Base-by-base conservation (phyloP, 2,113 vertebrate species). In the Morone chrysops region DNA sequence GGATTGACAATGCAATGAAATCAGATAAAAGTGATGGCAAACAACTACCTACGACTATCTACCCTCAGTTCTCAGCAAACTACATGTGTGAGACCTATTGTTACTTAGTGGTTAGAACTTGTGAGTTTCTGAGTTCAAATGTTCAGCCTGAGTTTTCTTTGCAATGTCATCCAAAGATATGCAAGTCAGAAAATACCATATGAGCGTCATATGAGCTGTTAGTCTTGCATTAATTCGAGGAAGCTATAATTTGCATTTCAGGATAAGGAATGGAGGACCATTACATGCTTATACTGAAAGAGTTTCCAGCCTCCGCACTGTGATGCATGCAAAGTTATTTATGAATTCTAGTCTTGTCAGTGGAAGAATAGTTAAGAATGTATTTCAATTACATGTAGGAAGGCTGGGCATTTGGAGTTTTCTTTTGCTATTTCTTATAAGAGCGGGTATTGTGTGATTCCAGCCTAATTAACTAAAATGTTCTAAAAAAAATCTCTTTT, bases 21-120 rank as follows among this genome's bases (percentile, higher is more conserved):
- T n/a, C n/a, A n/a, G 62, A 41, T 62, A 31, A 76, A 80, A 76
- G 54, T 16, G 56, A 47, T 12, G 47, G 17, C 20, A 73, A 67
- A 67, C 18, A 31, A 31, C 66, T 60, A 31, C 5, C 50, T 25
- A 25, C 25, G 41, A 78, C 50, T 8, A 3, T 40, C 51, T 3
- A 67, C 48, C 13, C n/a, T 59, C 38, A 38, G 0, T 16, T 18
- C 57, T 56, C 48, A 43, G n/a, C 16, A 16, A 45, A 60, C 8
- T 16, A 25, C 47, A 12, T 0, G 2, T 45, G 25, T 50, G 50
- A 60, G 36, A 62, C 9, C 4, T 2, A 11, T 54, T 47, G 6
- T 10, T 18, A 22, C 56, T 61, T 9, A 31, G 43, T 25, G 31
- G 41, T 57, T n/a, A 11, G 1, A 31, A 13, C 36, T 53, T 59